Evolutionary conservation across 2,888 invertebrate species (phyloP), one percentile per base, ranked within the genome.

Genomic region (Rhagium mordax): DNA sequence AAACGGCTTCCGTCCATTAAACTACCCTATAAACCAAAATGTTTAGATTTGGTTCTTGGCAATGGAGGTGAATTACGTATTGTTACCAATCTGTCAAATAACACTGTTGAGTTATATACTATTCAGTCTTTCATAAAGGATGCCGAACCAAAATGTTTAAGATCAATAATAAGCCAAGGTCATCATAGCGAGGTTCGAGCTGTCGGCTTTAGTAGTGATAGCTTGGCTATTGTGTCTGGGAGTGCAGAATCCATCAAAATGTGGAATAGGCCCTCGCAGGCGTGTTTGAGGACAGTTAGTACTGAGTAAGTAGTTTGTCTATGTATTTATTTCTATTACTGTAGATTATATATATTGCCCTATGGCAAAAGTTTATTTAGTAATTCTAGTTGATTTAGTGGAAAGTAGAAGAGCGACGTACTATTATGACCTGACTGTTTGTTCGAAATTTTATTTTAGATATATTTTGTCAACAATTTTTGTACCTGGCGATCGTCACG

Each of bases 101-200:
- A 98, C 84, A 91, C 91, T 0, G 88, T 97, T 6, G 93, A 94
- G 78, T 85, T 96, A 70, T 92, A 94, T 85, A 91, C 92, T 65
- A 84, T 92, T 53, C 91, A 91, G 0, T 90, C 90, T 0, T 64
- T 71, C 57, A 69, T 70, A 0, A 87, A 86, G 79, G 89, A 90
- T 81, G 79, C 87, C 20, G 91, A 93, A 87, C 88, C 91, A 83
- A 89, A 88, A 76, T 83, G 89, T 83, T 86, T 95, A 15, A 91
- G 94, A 74, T 92, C 91, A 67, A 90, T 97, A 57, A 89, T 90
- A 0, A 89, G 90, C 74, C 93, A 94, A 13, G 98, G 98, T 0
- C 99, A 99, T 88, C 94, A 96, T 70, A 94, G 94, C 57, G 97
- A 98, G 84, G 94, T 98, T 5, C 91, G 97, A 62, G 93, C 95